Conservation (phyloP, 2,113 vertebrate species). For the Morphnarchus princeps region DNA sequence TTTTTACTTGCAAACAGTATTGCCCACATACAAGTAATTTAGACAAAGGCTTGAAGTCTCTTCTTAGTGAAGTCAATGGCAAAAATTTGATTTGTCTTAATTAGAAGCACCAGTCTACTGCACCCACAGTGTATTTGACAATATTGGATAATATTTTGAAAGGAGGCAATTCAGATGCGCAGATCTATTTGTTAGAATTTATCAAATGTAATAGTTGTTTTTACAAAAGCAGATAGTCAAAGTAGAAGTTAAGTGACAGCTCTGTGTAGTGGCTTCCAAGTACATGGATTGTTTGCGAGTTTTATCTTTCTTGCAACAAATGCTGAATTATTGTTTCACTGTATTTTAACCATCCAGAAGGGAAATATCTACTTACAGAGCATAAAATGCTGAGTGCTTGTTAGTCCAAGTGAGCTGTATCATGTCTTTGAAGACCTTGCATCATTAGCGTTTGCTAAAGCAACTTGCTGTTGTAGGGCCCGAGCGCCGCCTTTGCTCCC, state of each 20-base stretch:
- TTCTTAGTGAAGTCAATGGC: background rate
- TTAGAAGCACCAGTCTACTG: background rate
- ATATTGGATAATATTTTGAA: background rate
- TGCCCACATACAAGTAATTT: background rate
- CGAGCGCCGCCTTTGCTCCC: background rate
- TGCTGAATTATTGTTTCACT: background rate
- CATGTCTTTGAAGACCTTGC: background rate
- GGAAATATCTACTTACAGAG: constrained; percentile 9
- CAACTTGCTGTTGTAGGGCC: background rate
- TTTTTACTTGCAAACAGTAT: background rate
- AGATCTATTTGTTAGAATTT: background rate
- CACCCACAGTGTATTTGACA: background rate
- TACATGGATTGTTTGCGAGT: background rate
- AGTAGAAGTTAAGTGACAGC: background rate
- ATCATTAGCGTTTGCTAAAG: background rate
- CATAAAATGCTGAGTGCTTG: background rate
- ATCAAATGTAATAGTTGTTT: background rate
- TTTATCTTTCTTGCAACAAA: background rate
- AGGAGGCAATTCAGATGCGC: background rate
- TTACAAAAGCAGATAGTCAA: background rate
- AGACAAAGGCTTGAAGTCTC: background rate
- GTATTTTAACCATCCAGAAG: constrained; percentile 23
- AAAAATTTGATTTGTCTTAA: background rate
- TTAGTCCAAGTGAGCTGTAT: background rate
- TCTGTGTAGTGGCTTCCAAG: background rate